A percentile compares a stretch with the other conserved stretches of the same genome.
Conservation (phyloP, 2,888 invertebrate genomes). For the Portevinia maculata region DNA sequence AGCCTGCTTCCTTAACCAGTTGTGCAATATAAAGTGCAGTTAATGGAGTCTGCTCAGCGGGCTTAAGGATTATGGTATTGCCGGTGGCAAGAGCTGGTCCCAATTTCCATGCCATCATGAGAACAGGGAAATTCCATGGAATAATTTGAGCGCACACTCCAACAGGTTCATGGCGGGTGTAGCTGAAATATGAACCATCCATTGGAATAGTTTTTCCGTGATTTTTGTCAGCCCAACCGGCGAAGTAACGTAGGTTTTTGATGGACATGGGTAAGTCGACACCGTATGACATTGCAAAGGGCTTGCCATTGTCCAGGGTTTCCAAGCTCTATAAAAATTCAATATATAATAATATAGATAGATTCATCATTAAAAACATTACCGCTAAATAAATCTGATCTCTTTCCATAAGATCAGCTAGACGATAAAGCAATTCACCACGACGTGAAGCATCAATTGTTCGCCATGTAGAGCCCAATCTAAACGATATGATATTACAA, state of each 20-base stretch:
- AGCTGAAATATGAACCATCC: conserved; percentile 92
- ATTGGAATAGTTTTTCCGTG: conserved; percentile 90
- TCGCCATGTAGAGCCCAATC: conserved; percentile 90
- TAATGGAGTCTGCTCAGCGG: conserved; percentile 97
- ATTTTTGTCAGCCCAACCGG: conserved; percentile 97
- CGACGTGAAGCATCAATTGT: conserved; percentile 94
- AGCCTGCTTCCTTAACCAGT: conserved; percentile 93
- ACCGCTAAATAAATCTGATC: conserved; percentile 92
- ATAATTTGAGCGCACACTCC: conserved; percentile 97
- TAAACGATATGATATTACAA: conserved; percentile 70
- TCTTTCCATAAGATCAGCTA: conserved; percentile 93
- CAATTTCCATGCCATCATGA: conserved; percentile 98
- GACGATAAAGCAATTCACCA: conserved; percentile 88
- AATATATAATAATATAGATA: not conserved
- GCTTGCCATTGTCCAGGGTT: conserved; percentile 97
- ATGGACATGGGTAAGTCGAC: conserved; percentile 87
- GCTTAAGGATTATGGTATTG: conserved; percentile 93
- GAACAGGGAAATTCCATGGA: conserved; percentile 96
- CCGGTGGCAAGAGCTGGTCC: conserved; percentile 91
- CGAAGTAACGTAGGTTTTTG: conserved; percentile 91
- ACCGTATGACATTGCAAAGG: conserved; percentile 88
- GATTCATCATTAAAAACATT: not conserved
- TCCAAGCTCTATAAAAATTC: conserved; percentile 89
- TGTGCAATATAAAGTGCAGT: conserved; percentile 95
- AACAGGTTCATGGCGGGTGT: conserved; percentile 95